Percentiles rank a stretch among this genome's conserved stretches.
These are phyloP conservation scores for Anhinga anhinga DNA, from an alignment of 2,113 vertebrate species.

Conservation along the genomic window DNA sequence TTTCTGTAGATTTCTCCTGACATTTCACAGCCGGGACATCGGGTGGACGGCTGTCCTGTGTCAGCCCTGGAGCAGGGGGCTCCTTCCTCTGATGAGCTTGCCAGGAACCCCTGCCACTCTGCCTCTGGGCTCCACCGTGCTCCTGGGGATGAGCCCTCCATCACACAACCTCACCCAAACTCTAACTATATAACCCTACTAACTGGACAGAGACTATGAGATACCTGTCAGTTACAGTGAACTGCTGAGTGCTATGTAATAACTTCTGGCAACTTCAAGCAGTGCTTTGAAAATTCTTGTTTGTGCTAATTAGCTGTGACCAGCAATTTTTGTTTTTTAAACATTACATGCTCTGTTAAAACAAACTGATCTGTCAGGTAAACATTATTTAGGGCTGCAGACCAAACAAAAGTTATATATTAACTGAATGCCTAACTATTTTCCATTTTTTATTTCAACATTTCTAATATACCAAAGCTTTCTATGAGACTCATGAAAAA, in stretches of 20 bases:
- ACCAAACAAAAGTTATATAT: neutral
- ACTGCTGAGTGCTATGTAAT: neutral
- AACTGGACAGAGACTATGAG: neutral
- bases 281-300: neutral
- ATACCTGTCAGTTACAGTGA: neutral
- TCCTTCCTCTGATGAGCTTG: neutral
- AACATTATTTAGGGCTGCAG: constrained; percentile 9
- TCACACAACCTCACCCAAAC: neutral
- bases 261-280: neutral
- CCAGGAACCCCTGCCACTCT: accelerated
- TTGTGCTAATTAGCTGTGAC: neutral
- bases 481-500: neutral
- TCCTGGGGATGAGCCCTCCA: neutral
- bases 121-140: neutral
- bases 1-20: neutral
- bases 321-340: neutral
- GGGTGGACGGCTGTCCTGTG: neutral
- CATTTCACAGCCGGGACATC: neutral
- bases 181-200: neutral
- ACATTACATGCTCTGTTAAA: constrained; percentile 20
- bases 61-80: neutral
- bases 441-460: neutral
- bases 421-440: neutral
- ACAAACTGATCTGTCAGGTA: neutral
- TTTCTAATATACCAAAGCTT: neutral